Conservation (phyloP, 1,140 invertebrate species). For the Zaprionus africanus region DNA sequence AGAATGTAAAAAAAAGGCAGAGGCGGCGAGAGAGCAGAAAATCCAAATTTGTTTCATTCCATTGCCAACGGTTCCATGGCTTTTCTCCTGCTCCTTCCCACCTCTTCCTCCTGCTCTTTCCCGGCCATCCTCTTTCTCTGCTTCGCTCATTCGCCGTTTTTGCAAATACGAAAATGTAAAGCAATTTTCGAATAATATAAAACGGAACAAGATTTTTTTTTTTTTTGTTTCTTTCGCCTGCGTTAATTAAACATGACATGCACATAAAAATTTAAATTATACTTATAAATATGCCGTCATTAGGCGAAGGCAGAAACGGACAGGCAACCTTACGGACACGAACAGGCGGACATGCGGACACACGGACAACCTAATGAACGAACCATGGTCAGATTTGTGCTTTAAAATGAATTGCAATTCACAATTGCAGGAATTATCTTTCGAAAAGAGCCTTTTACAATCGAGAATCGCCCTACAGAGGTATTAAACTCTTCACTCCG, state of each 20-base stretch:
- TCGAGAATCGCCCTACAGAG: neutral
- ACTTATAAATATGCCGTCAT: constrained; percentile 71
- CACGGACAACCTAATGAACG: no score
- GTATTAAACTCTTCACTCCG: neutral
- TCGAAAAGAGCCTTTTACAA: no score
- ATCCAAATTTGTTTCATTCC: constrained; percentile 79
- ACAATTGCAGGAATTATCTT: no score
- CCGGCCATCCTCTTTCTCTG: constrained; percentile 41
- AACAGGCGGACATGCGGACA: neutral
- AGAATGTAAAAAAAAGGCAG: constrained; percentile 20
- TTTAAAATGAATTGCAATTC: neutral
- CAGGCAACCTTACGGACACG: neutral
- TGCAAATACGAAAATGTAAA: constrained; percentile 41
- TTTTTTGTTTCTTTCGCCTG: constrained; percentile 33
- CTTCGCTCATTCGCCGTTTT: constrained; percentile 55
- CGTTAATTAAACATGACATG: constrained; percentile 82
- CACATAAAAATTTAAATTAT: constrained; percentile 72
- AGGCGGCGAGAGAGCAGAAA: constrained; percentile 55
- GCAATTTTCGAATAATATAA: constrained; percentile 34
- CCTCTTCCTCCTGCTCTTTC: constrained; percentile 49
- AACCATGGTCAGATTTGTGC: neutral
- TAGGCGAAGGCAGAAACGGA: constrained; percentile 14
- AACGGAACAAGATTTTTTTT: constrained; percentile 23
- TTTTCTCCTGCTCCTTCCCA: constrained; percentile 13
- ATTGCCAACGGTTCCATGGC: constrained; percentile 73